phyloP scores from a whole-genome alignment of 2,113 vertebrate genomes.

The Dromaius novaehollandiae region DNA sequence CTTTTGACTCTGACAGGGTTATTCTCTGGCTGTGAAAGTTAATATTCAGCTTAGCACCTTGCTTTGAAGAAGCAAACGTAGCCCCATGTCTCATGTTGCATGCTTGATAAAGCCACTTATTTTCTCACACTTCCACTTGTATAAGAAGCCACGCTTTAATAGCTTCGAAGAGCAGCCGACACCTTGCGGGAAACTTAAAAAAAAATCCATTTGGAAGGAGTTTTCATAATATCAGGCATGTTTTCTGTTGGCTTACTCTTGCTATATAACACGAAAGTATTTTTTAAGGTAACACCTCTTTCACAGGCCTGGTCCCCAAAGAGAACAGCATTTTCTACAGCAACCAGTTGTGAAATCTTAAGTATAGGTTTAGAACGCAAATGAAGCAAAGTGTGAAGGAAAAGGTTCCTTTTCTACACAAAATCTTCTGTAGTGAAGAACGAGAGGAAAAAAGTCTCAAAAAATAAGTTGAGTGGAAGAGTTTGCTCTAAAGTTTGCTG shows the following conservation, averaged over 20 bases:
- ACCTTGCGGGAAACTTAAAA: not conserved
- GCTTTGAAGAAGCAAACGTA: not conserved
- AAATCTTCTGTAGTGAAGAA: not conserved
- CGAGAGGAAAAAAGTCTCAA: not conserved
- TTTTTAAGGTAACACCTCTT: not conserved
- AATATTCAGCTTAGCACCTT: not conserved
- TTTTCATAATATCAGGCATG: not conserved
- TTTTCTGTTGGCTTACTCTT: not conserved
- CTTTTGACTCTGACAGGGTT: not conserved
- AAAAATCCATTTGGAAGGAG: not conserved
- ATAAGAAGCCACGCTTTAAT: not conserved
- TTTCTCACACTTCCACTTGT: not conserved
- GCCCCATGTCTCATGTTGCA: not conserved
- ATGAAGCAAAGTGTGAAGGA: conserved; percentile 2
- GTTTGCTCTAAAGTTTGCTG: not conserved
- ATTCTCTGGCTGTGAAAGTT: not conserved
- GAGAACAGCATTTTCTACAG: conserved; percentile 3
- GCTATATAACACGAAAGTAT: not conserved
- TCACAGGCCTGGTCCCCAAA: not conserved
- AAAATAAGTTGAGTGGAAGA: not conserved
- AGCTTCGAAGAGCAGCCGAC: not conserved
- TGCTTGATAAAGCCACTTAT: not conserved
- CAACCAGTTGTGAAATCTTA: conserved; percentile 10
- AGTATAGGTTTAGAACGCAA: not conserved
- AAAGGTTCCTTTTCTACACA: not conserved